These are phyloP conservation scores for Phyllotis vaccarum DNA, from an alignment of 2,797 vertebrate genomes.

Conservation along the genomic window DNA sequence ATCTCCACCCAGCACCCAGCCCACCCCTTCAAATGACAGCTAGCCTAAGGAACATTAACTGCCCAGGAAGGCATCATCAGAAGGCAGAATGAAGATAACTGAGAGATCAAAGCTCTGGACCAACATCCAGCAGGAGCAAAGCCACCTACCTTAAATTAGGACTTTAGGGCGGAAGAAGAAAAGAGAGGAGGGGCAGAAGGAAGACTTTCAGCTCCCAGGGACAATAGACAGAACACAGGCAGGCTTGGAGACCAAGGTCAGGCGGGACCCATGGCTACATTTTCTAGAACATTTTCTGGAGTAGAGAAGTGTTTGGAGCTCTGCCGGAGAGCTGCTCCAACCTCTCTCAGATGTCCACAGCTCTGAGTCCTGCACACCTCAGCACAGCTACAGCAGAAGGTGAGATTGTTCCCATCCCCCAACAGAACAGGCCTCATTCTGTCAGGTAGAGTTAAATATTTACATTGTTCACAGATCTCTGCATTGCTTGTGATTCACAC, in stretches of 20 bases:
- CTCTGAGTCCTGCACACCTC: neutral
- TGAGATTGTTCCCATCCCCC: neutral
- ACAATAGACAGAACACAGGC: neutral
- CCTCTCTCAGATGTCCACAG: neutral
- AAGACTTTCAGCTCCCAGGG: neutral
- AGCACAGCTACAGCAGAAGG: neutral
- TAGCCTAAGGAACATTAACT: neutral
- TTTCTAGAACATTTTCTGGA: neutral
- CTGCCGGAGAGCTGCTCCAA: neutral
- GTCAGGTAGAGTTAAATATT: neutral
- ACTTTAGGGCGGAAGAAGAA: neutral
- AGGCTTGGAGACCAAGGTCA: neutral
- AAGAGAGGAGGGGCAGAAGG: neutral
- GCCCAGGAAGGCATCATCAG: neutral
- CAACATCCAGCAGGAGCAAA: neutral
- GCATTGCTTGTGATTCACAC: neutral
- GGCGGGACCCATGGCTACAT: neutral
- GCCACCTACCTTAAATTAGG: neutral
- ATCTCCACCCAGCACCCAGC: neutral
- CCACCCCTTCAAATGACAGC: neutral
- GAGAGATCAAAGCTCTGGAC: neutral
- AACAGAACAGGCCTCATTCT: neutral
- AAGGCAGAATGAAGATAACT: neutral
- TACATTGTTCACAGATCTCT: neutral
- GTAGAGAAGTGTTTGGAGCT: neutral